These are phyloP conservation scores for Chaitophorus viminalis DNA, from an alignment of 2,888 invertebrate species.

Conservation along the genomic window DNA sequence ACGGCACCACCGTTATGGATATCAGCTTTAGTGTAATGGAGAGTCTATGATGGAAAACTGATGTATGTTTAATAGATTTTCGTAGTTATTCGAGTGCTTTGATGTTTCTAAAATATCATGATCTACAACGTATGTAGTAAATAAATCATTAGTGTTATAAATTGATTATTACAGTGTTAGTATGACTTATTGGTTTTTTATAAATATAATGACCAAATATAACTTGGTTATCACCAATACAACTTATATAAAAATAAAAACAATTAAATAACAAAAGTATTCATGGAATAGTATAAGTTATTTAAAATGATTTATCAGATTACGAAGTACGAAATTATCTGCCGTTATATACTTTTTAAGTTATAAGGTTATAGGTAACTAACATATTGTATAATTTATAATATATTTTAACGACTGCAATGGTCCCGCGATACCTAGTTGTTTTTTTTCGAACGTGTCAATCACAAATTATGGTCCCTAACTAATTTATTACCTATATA, in stretches of 20 bases:
- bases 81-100: constrained; percentile 21
- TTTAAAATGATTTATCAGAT: not conserved
- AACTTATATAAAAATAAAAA: not conserved
- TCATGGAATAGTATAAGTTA: not conserved
- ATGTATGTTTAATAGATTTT: constrained; percentile 51
- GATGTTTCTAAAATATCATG: not conserved
- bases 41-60: constrained; percentile 44
- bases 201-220: too few species aligned
- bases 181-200: not conserved
- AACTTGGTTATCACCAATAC: too few species aligned
- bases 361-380: too few species aligned
- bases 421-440: not conserved
- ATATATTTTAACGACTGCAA: not conserved
- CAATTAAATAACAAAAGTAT: too few species aligned
- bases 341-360: too few species aligned
- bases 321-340: not conserved
- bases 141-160: too few species aligned
- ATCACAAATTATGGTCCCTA: not conserved
- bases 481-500: not conserved
- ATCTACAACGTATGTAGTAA: not conserved
- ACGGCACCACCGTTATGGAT: constrained; percentile 6
- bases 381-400: too few species aligned
- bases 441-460: not conserved
- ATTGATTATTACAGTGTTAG: not conserved
- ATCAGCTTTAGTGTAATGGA: constrained; percentile 2